Base-by-base conservation (phyloP, 23 tunicate species). In the Halocynthia roretzi region DNA sequence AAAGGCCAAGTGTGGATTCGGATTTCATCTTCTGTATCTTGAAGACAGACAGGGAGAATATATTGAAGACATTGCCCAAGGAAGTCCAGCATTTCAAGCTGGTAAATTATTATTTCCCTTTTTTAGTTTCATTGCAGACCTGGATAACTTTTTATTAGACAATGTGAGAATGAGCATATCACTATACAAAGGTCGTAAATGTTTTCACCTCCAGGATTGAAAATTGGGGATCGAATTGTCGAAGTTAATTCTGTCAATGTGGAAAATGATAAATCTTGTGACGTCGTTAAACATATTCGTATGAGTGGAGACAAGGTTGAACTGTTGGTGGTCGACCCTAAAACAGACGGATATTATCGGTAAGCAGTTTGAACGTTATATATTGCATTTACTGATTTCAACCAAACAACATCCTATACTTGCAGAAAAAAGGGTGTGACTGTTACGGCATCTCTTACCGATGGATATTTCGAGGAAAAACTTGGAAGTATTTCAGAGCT, bases 11-110 rank as follows among this genome's bases (percentile, higher is more conserved):
- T 62, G 75, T 6, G 99, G 99, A 7, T 96, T 78, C 71, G 99
- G 99, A 68, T 96, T 96, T 69, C 83, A 86, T 74, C 82, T 96
- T 23, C 72, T 96, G 6, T 96, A 89, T 81, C 85, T 90, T 8
- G 99, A 96, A 80, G 99, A 96, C 62, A 77, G 99, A 75, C 82
- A 89, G 75, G 99, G 99, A 71, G 99, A 96, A 82, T 96, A 74
- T 55, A 80, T 96, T 60, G 99, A 96, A 75, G 91, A 96, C 20
- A 72, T 96, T 15, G 74, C 83, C 20, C 80, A 81, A 7, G 62
- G 92, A 8, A 90, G 96, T 9, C 81, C 95, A 4, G 99, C 88
- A 7, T 78, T 60, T 17, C 71, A 69, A 52, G 91, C 99, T 52
- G 99, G 98, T 92, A 8, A 8, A 80, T 53, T 49, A 58, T 58